Conservation (phyloP, 2,888 invertebrate genomes). For the Neuroscelio doddi region DNA sequence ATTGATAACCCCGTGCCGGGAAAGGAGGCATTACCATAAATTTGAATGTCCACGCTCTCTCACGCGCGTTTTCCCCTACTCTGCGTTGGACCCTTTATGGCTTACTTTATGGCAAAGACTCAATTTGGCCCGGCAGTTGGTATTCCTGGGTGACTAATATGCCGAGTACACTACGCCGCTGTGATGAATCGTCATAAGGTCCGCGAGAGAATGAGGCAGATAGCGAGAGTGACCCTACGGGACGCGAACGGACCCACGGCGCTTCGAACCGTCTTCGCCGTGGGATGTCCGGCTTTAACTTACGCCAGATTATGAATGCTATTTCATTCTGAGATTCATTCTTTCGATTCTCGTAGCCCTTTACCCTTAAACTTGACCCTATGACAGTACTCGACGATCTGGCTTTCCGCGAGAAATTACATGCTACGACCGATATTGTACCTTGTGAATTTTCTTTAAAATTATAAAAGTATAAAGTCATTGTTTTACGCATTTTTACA, state of each 20-base stretch:
- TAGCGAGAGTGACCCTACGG: constrained; percentile 37
- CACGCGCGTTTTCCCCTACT: constrained; percentile 19
- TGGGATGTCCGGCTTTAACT: constrained; percentile 65
- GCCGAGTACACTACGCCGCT: constrained; percentile 76
- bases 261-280: constrained; percentile 66
- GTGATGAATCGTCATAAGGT: constrained; percentile 72
- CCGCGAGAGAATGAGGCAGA: constrained; percentile 42
- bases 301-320: constrained; percentile 60
- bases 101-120: constrained; percentile 71
- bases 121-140: constrained; percentile 76
- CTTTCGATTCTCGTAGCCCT: constrained; percentile 38
- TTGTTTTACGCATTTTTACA: too few species aligned
- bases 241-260: constrained; percentile 54
- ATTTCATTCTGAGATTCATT: constrained; percentile 53
- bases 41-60: constrained; percentile 66
- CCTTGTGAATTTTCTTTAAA: constrained; percentile 10
- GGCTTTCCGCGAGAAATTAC: constrained; percentile 15
- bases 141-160: constrained; percentile 79
- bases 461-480: too few species aligned
- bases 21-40: constrained; percentile 67
- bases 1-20: constrained; percentile 66
- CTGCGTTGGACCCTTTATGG: constrained; percentile 72
- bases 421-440: constrained; percentile 21
- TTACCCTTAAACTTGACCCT: constrained; percentile 18
- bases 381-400: too few species aligned